Evolutionary conservation across 2,888 invertebrate species (phyloP), one percentile per base, ranked within the genome.

Genomic region (Sicus ferrugineus): DNA sequence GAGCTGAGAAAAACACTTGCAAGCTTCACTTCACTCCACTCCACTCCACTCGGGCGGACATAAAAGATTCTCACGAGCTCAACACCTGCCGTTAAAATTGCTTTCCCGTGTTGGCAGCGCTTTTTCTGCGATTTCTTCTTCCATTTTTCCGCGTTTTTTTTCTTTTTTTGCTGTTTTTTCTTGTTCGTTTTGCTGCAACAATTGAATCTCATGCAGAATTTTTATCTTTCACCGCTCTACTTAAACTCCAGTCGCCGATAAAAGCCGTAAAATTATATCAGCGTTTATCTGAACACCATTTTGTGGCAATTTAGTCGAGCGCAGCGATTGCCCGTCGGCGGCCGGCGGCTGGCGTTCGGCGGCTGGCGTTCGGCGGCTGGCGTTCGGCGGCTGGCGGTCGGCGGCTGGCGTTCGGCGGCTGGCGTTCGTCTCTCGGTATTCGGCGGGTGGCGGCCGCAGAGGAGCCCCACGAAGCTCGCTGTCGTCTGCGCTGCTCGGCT

Each of bases 221-320:
- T 23, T 54, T 54, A 14, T 54, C 52, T 6, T n/a, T 50, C 19
- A n/a, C 26, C 28, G 54, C 54, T 54, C 54, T 23, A 26, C 28
- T 54, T 54, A 54, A 54, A 23, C 23, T 54, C 54, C 16, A 54
- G 14, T 26, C 28, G 28, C 3, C 26, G 26, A 52, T 26, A 23
- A 54, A 54, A 52, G 54, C 21, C 31, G 46, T 65, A 31, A 65
- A 65, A 52, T 16, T 38, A 38, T 54, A 52, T 54, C 52, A 65
- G 28, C 54, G 31, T 65, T 65, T 65, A 65, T 65, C 65, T 52
- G 7, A 34, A 54, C 52, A 54, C 34, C 54, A 31, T 38, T 65
- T 54, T 26, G 65, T 19, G 21, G 54, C 31, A 31, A 21, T 64
- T 64, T 63, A 50, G 2, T 42, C 16, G 4, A 2, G 5, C 42